phyloP scores from a whole-genome alignment of 2,797 vertebrate species.

The Aldrovandia affinis region DNA sequence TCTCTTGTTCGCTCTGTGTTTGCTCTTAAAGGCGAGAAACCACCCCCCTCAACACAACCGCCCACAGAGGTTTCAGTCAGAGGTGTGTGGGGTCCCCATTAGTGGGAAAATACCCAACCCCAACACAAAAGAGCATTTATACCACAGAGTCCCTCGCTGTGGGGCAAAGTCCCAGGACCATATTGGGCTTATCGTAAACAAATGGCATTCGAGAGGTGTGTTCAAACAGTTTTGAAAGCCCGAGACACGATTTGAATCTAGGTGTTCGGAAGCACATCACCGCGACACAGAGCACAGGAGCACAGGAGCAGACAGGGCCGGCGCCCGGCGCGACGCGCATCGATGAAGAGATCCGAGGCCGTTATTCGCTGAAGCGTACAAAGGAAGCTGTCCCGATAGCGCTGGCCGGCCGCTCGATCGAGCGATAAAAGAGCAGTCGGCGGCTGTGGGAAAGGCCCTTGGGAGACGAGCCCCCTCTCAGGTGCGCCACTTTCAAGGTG shows the following conservation, averaged over 20 bases:
- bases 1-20: background rate
- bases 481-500: background rate
- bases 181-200: background rate
- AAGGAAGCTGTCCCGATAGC: background rate
- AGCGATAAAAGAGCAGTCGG: background rate
- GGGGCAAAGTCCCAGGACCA: background rate
- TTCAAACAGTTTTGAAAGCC: background rate
- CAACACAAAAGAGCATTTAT: conserved; percentile 1
- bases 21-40: background rate
- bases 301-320: background rate
- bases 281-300: too few species aligned
- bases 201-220: background rate
- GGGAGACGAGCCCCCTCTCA: background rate
- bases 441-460: background rate
- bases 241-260: background rate
- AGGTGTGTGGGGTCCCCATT: background rate
- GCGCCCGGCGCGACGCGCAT: background rate
- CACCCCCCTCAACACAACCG: background rate
- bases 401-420: background rate
- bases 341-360: background rate
- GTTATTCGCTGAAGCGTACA: background rate
- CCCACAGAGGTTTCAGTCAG: background rate
- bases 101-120: background rate
- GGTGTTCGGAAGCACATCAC: background rate
- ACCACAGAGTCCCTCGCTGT: background rate